Evolutionary conservation across 2,113 vertebrate genomes (phyloP).

Genomic region (Anser cygnoides): DNA sequence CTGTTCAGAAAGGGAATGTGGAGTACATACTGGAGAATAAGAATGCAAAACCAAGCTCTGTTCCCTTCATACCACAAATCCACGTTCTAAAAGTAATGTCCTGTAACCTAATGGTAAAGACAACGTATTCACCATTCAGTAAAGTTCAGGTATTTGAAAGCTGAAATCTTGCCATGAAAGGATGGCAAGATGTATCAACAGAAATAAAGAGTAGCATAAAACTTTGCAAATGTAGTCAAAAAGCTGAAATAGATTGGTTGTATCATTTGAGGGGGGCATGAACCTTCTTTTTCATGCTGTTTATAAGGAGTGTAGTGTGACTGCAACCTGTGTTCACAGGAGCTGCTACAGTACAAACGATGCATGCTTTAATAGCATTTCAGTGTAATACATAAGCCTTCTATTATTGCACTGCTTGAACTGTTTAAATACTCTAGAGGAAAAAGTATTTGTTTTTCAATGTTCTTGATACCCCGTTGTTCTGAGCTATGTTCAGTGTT

Average conservation of each 20-base stretch:
- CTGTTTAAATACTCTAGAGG: background rate
- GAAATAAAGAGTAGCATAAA: background rate
- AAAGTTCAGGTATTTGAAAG: background rate
- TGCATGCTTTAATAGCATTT: background rate
- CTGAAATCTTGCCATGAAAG: background rate
- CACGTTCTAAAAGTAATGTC: background rate
- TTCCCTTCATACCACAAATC: background rate
- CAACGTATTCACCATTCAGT: background rate
- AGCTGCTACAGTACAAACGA: background rate
- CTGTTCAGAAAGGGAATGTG: background rate
- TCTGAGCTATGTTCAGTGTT: background rate
- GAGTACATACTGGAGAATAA: background rate
- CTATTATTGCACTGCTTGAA: background rate
- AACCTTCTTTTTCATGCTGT: background rate
- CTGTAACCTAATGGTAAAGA: background rate
- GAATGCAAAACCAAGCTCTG: background rate
- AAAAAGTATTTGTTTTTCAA: background rate
- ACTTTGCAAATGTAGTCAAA: background rate
- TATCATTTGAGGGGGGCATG: background rate
- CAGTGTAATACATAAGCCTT: background rate
- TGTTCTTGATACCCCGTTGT: background rate
- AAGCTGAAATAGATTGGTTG: background rate
- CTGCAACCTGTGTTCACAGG: background rate
- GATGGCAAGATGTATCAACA: background rate
- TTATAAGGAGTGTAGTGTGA: background rate